Evolutionary conservation across 1,140 invertebrate genomes (phyloP).

Genomic region (Vollenhovia emeryi): DNA sequence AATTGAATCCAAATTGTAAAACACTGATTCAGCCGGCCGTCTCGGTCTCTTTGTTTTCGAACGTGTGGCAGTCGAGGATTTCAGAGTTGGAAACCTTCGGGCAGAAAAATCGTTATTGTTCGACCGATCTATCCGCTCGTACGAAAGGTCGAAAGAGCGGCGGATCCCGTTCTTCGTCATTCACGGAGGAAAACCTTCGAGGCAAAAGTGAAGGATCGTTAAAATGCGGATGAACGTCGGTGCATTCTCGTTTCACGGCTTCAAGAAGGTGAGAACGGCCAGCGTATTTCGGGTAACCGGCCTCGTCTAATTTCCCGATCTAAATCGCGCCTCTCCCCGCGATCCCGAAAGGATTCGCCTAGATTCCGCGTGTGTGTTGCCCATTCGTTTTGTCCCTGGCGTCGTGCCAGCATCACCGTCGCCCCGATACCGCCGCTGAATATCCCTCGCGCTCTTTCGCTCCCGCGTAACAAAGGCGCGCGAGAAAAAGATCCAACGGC

Average conservation of each 20-base stretch:
- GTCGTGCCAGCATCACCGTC: neutral
- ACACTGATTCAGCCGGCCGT: neutral
- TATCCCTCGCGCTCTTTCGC: slow-evolving; percentile 4
- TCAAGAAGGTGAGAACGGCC: slow-evolving; percentile 52
- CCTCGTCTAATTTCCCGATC: slow-evolving; percentile 22
- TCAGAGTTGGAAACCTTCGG: neutral
- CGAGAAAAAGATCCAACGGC: neutral
- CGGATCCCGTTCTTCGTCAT: neutral
- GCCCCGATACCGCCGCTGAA: neutral
- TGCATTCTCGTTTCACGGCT: slow-evolving; percentile 56
- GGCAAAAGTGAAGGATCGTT: slow-evolving; percentile 17
- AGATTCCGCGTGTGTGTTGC: neutral
- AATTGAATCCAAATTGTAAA: slow-evolving; percentile 13
- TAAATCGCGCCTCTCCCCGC: neutral
- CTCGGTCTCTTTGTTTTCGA: neutral
- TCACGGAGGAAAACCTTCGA: neutral
- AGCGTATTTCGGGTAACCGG: slow-evolving; percentile 1
- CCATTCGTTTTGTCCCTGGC: slow-evolving; percentile 43
- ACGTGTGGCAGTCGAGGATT: neutral
- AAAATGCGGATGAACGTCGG: slow-evolving; percentile 58
- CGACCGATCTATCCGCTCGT: neutral
- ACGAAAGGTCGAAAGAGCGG: neutral
- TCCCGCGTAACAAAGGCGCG: neutral
- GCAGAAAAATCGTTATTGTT: neutral
- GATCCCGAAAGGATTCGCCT: slow-evolving; percentile 6